Evolutionary conservation across 2,888 invertebrate genomes (phyloP), one percentile per base, ranked within the genome.

Genomic region (Athalia cordata): DNA sequence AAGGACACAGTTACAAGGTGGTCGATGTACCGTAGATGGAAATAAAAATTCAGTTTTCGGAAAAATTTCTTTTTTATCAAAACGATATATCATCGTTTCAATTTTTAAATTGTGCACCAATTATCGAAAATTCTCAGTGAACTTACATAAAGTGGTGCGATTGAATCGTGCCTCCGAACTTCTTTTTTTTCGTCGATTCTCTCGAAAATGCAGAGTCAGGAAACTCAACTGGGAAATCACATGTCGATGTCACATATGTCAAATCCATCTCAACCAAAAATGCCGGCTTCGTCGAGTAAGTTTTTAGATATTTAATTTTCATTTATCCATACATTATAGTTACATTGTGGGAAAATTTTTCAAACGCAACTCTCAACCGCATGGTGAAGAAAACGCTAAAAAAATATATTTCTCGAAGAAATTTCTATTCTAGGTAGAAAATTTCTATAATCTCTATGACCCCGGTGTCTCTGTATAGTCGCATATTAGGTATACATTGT

Each of bases 231-330:
- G 65, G 83, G 83, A 5, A 45, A 50, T 50, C 88, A 87, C 70
- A 81, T 87, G 65, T 78, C 81, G 3, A 82, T 82, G 8, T 5
- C 75, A n/a, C 62, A 75, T 75, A 47, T 75, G 5, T 62, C 75
- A 6, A 55, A 61, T 11, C 64, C 75, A 50, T 13, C 84, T 11
- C 84, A 85, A 49, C 83, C 84, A 3, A 89, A 89, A 79, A 86
- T 89, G 85, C 88, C 86, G 29, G 83, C 88, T 0, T 87, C 89
- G 15, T 88, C 89, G 49, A 89, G 89, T 89, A 85, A 89, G 89
- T 85, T 50, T 1, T 52, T 13, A 5, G 47, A 57, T 3, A 50
- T 8, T 67, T n/a, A 7, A 67, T 43, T 47, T n/a, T 13, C n/a
- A 64, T 66, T 49, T 13, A 8, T 9, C 7, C 49, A 67, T n/a